phyloP scores from a whole-genome alignment of 2,797 vertebrate species.

The Perdix hodgsoniae region DNA sequence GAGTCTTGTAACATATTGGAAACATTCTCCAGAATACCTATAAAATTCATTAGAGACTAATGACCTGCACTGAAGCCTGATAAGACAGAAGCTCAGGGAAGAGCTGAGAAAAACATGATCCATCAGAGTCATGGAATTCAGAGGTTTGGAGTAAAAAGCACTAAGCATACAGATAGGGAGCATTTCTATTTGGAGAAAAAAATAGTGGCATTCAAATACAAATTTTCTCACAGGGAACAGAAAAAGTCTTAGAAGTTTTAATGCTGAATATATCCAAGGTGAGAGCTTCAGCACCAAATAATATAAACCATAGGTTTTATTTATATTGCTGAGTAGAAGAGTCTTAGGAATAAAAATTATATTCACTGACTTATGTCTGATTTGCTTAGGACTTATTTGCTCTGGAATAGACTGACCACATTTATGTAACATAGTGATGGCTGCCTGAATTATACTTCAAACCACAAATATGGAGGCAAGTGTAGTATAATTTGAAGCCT shows the following conservation, averaged over 20 bases:
- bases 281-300: background rate
- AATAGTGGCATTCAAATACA: background rate
- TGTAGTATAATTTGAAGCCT: background rate
- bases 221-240: background rate
- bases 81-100: slow-evolving; percentile 43
- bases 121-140: slow-evolving; percentile 27
- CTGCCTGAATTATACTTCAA: background rate
- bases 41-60: slow-evolving; percentile 61
- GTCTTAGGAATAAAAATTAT: background rate
- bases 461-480: background rate
- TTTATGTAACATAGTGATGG: accelerated
- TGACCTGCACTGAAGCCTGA: slow-evolving; percentile 38
- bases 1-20: slow-evolving; percentile 37
- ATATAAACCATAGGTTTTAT: background rate
- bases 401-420: background rate
- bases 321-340: background rate
- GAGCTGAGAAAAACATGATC: slow-evolving; percentile 26
- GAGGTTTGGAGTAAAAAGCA: background rate
- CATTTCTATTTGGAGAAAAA: background rate
- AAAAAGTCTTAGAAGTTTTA: background rate
- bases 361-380: background rate
- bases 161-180: background rate
- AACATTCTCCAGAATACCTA: slow-evolving; percentile 61
- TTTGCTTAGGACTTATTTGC: accelerated
- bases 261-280: background rate